Percentiles rank a stretch among this genome's conserved stretches.
Conservation (phyloP, 2,113 vertebrate genomes). For the Tursiops truncatus region DNA sequence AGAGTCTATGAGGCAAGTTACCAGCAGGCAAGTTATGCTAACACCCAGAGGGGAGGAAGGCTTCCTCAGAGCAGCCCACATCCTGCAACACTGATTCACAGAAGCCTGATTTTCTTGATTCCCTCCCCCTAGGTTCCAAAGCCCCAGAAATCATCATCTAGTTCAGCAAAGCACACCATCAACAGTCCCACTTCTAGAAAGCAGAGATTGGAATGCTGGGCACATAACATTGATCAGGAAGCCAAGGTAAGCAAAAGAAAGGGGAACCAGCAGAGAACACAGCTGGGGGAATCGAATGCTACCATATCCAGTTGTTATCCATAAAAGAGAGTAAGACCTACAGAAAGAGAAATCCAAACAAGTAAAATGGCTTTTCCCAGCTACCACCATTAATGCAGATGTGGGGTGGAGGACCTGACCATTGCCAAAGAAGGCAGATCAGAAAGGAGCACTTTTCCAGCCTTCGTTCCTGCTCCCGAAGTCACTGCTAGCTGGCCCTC, state of each 20-base stretch:
- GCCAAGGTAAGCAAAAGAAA: conserved; percentile 59
- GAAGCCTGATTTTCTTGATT: conserved; percentile 34
- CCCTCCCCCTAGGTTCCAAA: conserved; percentile 8
- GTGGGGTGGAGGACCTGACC: neutral
- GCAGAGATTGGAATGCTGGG: conserved; percentile 36
- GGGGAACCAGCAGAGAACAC: conserved; percentile 49
- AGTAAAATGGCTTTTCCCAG: conserved; percentile 28
- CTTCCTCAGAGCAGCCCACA: neutral
- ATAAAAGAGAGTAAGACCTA: conserved; percentile 18
- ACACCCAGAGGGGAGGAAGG: neutral
- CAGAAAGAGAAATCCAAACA: conserved; percentile 37
- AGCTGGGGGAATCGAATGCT: conserved; percentile 43
- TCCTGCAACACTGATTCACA: neutral
- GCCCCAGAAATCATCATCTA: conserved; percentile 51
- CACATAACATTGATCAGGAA: conserved; percentile 57
- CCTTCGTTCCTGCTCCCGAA: neutral
- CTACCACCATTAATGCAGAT: neutral
- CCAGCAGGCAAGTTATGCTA: neutral
- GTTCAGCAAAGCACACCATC: conserved; percentile 59
- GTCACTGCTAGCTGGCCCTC: neutral
- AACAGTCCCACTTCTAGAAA: conserved; percentile 59
- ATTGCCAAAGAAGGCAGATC: neutral
- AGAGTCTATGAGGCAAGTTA: conserved; percentile 24
- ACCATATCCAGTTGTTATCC: neutral
- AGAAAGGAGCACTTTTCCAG: neutral